Evolutionary conservation across 2,797 vertebrate genomes (phyloP), one percentile per base, ranked within the genome.

Genomic region (Mus caroli): DNA sequence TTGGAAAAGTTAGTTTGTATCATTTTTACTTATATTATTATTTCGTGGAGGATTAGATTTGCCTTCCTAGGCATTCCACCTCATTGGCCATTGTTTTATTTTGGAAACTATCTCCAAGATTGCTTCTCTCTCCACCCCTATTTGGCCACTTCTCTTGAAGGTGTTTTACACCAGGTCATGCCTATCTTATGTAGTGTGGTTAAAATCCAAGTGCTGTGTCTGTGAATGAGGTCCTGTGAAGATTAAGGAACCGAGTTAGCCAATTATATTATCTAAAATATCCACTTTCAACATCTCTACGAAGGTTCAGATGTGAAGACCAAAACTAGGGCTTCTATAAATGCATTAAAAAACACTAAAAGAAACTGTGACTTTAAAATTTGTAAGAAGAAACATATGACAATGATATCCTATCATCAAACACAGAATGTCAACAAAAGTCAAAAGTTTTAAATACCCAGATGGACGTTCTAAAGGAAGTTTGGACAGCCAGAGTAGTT

Each of bases 291-390:
- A 75, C 8, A 90, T 82, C 13, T 56, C 34, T 85, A 85, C 80
- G 17, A 62, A 89, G 56, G 0, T 17, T 82, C 43, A 80, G 54
- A 88, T 28, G 67, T 62, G 26, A 22, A 85, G 13, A 79, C 40
- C 90, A 60, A 86, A 95, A 77, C 14, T 8, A 6, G 19, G 6
- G 0, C 9, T 91, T 90, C 58, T 75, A 85, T 60, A 92, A 88
- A 91, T 46, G 85, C 64, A 40, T 82, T 93, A 64, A 91, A 24
- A 82, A 24, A 86, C 22, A 83, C 54, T 92, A 93, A 94, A 46
- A 26, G 40, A 77, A 89, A 80, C 3, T 1, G 46, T 79, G 54
- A 58, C 37, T 86, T 86, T 62, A 77, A 92, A 90, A 76, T 91
- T 20, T 64, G 5, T 62, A 34, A 84, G 28, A 84, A 88, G n/a